phyloP scores from a whole-genome alignment of 2,113 vertebrate species.

The Bettongia penicillata region DNA sequence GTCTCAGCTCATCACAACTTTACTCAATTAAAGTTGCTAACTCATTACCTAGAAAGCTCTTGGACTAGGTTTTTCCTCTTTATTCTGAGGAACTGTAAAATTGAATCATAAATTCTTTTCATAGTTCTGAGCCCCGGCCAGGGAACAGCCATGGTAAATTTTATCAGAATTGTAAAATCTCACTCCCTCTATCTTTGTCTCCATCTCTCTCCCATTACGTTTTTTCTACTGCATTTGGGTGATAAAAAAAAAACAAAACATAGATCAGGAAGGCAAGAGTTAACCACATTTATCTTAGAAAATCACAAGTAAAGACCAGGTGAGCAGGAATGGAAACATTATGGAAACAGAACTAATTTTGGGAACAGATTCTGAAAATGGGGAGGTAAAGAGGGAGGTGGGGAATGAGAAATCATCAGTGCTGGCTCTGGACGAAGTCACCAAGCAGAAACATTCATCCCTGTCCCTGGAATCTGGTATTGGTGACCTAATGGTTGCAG shows the following conservation, averaged over 20 bases:
- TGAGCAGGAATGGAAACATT: background rate
- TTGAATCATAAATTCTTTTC: background rate
- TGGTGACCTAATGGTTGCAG: background rate
- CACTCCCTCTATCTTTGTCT: background rate
- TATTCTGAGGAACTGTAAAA: background rate
- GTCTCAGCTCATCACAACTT: background rate
- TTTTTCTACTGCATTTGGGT: background rate
- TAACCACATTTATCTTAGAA: background rate
- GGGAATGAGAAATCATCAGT: background rate
- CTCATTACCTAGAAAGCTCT: background rate
- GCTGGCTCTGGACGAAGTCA: background rate
- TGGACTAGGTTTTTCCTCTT: background rate
- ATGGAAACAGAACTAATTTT: background rate
- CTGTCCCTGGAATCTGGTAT: background rate
- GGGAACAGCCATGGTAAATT: background rate
- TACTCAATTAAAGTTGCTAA: background rate
- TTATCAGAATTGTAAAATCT: background rate
- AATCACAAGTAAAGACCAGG: background rate
- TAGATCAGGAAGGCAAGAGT: background rate
- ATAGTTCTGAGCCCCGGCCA: background rate
- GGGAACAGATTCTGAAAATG: background rate
- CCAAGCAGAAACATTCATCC: background rate
- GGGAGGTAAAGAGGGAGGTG: background rate
- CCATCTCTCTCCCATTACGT: background rate
- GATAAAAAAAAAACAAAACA: background rate